These are phyloP conservation scores for Tetheella fluctuosa DNA, from an alignment of 2,888 invertebrate species.

Conservation along the genomic window DNA sequence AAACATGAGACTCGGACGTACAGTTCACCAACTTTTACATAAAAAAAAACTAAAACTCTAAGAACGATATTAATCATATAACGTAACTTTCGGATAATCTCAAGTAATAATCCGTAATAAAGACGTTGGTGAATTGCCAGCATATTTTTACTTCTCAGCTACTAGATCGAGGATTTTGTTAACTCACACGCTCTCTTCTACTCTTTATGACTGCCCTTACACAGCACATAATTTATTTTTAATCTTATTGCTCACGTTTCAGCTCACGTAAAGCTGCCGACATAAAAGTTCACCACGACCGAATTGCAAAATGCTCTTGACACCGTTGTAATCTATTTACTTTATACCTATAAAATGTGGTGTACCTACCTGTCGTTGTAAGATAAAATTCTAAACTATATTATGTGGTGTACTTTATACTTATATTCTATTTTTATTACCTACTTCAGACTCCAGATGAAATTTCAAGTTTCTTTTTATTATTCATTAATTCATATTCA, in stretches of 20 bases:
- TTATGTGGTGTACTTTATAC: background rate
- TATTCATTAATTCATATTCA: conserved; percentile 8
- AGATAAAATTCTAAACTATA: conserved; percentile 2
- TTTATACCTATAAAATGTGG: conserved; percentile 31
- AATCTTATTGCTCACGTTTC: conserved; percentile 79
- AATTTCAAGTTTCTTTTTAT: background rate
- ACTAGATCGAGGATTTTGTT: conserved; percentile 27
- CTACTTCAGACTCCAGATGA: background rate
- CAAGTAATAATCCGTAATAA: conserved; percentile 17
- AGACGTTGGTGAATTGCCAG: conserved; percentile 20
- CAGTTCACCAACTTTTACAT: background rate
- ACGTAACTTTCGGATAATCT: conserved; percentile 4
- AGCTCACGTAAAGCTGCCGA: conserved; percentile 77
- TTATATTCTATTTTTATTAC: background rate
- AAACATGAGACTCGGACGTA: background rate
- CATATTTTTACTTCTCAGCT: conserved; percentile 24
- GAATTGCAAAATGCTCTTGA: conserved; percentile 74
- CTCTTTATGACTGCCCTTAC: conserved; percentile 59
- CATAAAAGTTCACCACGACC: conserved; percentile 77
- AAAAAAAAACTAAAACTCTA: conserved; percentile 1
- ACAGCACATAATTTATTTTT: conserved; percentile 77
- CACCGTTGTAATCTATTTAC: conserved; percentile 51
- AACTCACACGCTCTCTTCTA: conserved; percentile 40
- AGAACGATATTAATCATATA: conserved; percentile 1
- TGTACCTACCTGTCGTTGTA: background rate